A percentile compares a stretch with the other conserved stretches of the same genome.
Evolutionary conservation across 2,113 vertebrate species (phyloP).

Genomic region (Anas platyrhynchos): DNA sequence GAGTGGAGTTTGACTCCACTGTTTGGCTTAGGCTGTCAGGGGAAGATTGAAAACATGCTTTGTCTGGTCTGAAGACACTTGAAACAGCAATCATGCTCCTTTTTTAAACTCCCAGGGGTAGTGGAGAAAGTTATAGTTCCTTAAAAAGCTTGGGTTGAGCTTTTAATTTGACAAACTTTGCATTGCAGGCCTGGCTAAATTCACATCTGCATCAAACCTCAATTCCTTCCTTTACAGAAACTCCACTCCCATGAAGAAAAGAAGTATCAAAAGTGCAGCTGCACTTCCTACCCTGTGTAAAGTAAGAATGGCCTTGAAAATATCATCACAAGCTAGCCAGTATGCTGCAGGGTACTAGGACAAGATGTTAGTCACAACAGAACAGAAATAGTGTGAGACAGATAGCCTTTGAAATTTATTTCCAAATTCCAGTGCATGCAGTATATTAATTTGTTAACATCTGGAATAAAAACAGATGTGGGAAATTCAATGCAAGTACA

Average conservation of each 20-base stretch:
- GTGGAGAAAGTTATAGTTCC: neutral
- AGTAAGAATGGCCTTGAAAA: neutral
- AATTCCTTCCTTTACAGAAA: neutral
- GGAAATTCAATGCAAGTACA: neutral
- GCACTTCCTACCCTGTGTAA: neutral
- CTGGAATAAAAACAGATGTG: neutral
- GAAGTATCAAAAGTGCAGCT: neutral
- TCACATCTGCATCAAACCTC: neutral
- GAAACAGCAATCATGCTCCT: neutral
- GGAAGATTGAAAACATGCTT: neutral
- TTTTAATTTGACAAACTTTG: neutral
- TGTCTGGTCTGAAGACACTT: neutral
- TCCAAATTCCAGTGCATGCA: neutral
- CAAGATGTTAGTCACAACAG: neutral
- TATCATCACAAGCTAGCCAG: neutral
- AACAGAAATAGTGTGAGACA: neutral
- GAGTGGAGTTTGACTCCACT: neutral
- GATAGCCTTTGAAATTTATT: slow-evolving; percentile 18
- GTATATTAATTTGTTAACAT: neutral
- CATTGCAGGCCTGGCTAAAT: neutral
- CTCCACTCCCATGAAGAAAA: neutral
- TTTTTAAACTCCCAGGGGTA: neutral
- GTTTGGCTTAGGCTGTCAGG: neutral
- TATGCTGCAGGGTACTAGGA: neutral
- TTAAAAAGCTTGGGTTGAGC: neutral